Conservation (phyloP, 2,888 invertebrate species). For the Andrena haemorrhoa region DNA sequence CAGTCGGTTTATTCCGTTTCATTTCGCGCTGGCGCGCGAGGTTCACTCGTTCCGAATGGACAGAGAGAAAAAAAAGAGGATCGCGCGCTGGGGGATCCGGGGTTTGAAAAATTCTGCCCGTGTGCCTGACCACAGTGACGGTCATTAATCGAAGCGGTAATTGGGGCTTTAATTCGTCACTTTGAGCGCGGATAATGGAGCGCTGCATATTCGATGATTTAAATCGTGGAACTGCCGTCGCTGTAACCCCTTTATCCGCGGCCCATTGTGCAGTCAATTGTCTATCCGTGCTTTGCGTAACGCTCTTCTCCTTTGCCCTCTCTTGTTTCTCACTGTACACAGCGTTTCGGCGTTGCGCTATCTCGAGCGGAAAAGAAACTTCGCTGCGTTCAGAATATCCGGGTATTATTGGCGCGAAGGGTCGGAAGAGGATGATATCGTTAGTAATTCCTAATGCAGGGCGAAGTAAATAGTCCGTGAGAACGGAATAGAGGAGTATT, state of each 20-base stretch:
- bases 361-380: neutral
- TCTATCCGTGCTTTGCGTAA: conserved; percentile 19
- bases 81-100: neutral
- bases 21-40: neutral
- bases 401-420: too few species aligned
- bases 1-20: conserved; percentile 9
- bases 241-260: conserved; percentile 33
- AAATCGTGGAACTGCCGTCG: conserved; percentile 29
- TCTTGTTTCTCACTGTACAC: too few species aligned
- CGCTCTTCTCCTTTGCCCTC: neutral
- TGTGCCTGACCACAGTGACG: conserved; percentile 10
- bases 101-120: conserved; percentile 48
- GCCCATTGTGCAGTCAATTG: conserved; percentile 26
- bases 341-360: neutral
- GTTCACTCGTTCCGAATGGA: neutral
- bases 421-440: too few species aligned
- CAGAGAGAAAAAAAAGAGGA: conserved; percentile 1
- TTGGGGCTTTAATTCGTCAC: conserved; percentile 54
- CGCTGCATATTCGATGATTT: conserved; percentile 34
- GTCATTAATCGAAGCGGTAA: conserved; percentile 52
- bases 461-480: neutral
- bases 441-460: too few species aligned
- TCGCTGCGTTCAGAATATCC: neutral
- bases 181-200: conserved; percentile 47
- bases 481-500: too few species aligned